Percentiles rank a stretch among this genome's conserved stretches.
Evolutionary conservation across 2,797 vertebrate genomes (phyloP).

Genomic region (Chromis chromis): DNA sequence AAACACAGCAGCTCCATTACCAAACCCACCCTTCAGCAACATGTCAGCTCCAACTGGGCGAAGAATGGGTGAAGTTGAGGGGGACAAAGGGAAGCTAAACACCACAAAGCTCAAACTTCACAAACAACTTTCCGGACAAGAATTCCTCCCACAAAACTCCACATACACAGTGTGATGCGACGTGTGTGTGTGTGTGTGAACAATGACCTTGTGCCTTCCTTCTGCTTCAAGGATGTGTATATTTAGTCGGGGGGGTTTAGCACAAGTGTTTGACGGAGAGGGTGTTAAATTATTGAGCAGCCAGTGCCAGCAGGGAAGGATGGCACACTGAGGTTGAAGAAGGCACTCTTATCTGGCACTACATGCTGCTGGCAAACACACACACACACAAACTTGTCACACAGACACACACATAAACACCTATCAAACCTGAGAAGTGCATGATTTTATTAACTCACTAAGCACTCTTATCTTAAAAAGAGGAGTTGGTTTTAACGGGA

Average conservation of each 20-base stretch:
- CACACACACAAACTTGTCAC: constrained; percentile 17
- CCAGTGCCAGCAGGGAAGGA: constrained; percentile 56
- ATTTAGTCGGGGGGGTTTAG: constrained; percentile 64
- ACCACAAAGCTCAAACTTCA: constrained; percentile 31
- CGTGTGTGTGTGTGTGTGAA: constrained; percentile 17
- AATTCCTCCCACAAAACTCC: constrained; percentile 18
- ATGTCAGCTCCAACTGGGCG: constrained; percentile 34
- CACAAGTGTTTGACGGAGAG: constrained; percentile 56
- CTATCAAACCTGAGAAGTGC: constrained; percentile 5
- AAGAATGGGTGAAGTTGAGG: constrained; percentile 20
- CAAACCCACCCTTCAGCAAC: constrained; percentile 32
- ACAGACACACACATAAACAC: constrained; percentile 24
- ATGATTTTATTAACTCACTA: constrained; percentile 10
- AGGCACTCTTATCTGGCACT: constrained; percentile 53
- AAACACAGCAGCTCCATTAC: constrained; percentile 53
- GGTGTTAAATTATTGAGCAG: constrained; percentile 72
- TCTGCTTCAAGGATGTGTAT: constrained; percentile 52
- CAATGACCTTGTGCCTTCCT: constrained; percentile 53
- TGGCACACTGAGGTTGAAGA: constrained; percentile 49
- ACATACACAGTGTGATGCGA: constrained; percentile 6
- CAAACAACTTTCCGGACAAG: constrained; percentile 37
- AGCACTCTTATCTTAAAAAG: constrained; percentile 13
- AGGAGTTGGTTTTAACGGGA: constrained; percentile 5
- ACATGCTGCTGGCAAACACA: constrained; percentile 48
- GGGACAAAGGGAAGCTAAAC: constrained; percentile 43